Base-by-base conservation (phyloP, 2,113 vertebrate genomes). In the Bubo blakistoni region DNA sequence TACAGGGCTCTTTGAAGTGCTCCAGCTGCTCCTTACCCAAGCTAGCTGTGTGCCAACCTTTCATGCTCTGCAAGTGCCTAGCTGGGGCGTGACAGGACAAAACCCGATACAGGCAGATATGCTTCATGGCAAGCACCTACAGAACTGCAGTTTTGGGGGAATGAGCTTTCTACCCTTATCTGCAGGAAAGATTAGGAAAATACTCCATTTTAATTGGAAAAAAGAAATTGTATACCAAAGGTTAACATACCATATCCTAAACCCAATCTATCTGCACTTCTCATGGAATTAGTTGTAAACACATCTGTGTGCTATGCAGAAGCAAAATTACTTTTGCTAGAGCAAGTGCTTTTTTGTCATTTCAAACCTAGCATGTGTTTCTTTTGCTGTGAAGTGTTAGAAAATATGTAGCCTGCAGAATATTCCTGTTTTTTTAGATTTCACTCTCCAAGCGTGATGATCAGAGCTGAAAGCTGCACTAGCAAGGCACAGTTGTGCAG, bases 111-210 rank as follows among this genome's bases (percentile, higher is more conserved):
- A 42, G 40, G n/a, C 47, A 47, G 32, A 20, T 57, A 4, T 0
- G 3, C 14, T 61, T 88, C 42, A 24, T n/a, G n/a, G 20, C 27
- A 34, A 81, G 34, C 55, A 51, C 54, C 51, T 38, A 21, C 59
- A 79, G 44, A 63, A 47, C 11, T 74, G 26, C 11, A 13, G 0
- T 51, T 86, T 72, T 0, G 0, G 24, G 19, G 4, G 9, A 4
- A 4, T 61, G n/a, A 91, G 22, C 42, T 74, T 94, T 76, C 57
- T 71, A 20, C 27, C 8, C 3, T 29, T 52, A 44, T 14, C 14
- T 83, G 30, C 2, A 4, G 20, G 47, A 67, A 34, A 54, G 24
- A 73, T 69, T 17, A 49, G 40, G 59, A 82, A 59, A 73, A 82
- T n/a, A n/a, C 0, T 86, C 30, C 2, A 2, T 58, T 83, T 83